phyloP scores from a whole-genome alignment of 1,140 invertebrate species.

The Ceratosolen fusciceps region DNA sequence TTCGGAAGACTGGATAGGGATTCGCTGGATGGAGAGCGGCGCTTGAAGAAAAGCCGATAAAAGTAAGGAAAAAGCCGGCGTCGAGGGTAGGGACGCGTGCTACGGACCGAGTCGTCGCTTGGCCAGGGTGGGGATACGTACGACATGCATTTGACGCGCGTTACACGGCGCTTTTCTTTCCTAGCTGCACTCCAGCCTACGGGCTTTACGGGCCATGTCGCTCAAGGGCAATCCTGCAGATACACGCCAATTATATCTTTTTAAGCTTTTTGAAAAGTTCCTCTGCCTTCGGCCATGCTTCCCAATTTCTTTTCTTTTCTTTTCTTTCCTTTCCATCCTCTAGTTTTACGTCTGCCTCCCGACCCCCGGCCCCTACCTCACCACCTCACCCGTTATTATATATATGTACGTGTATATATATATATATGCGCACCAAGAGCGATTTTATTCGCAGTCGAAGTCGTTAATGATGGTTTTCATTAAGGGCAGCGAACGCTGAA shows the following conservation, averaged over 20 bases:
- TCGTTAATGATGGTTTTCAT: conserved; percentile 9
- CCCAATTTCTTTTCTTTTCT: neutral
- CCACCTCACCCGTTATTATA: no score
- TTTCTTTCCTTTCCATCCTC: neutral
- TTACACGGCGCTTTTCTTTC: conserved; percentile 62
- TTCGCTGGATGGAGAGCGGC: neutral
- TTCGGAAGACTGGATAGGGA: conserved; percentile 16
- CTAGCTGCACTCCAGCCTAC: conserved; percentile 47
- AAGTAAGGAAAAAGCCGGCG: conserved; percentile 27
- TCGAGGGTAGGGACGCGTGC: neutral
- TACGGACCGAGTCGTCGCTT: no score
- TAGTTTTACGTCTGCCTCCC: neutral
- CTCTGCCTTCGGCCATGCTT: conserved; percentile 51
- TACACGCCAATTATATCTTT: conserved; percentile 55
- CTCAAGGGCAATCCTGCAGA: conserved; percentile 65
- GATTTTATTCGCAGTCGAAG: neutral
- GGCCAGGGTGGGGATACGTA: conserved; percentile 35
- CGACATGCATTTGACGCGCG: conserved; percentile 65
- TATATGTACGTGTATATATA: no score
- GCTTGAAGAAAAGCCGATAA: conserved; percentile 21
- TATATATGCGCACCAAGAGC: no score
- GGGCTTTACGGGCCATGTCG: conserved; percentile 58
- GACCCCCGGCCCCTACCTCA: no score
- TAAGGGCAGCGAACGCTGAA: neutral
- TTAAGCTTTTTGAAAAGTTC: conserved; percentile 58